phyloP scores from a whole-genome alignment of 2,888 invertebrate species.

The Xanthorhoe spadicearia region DNA sequence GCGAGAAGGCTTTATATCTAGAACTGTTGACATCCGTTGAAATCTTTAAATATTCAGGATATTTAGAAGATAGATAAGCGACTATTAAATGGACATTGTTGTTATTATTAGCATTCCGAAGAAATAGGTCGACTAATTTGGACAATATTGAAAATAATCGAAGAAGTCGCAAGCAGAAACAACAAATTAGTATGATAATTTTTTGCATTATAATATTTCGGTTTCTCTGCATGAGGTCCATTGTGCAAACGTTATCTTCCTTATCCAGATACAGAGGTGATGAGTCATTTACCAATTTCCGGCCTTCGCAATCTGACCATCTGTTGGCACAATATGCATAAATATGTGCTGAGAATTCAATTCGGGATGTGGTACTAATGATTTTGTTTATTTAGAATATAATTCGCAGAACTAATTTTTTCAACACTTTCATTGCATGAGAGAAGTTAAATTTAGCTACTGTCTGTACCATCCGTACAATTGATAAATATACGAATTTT shows the following conservation, averaged over 20 bases:
- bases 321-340: constrained; percentile 72
- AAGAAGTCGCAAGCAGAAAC: not conserved
- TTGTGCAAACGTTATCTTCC: constrained; percentile 45
- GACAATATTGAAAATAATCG: not conserved
- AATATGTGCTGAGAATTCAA: constrained; percentile 59
- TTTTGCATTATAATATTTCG: constrained; percentile 35
- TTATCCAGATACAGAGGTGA: constrained; percentile 69
- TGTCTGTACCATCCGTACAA: not conserved
- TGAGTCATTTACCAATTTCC: constrained; percentile 74
- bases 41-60: not conserved
- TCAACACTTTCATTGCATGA: constrained; percentile 5
- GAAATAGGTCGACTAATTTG: not conserved
- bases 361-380: constrained; percentile 48
- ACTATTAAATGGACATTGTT: too few species aligned
- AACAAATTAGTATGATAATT: not conserved
- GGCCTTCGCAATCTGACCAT: constrained; percentile 73
- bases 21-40: not conserved
- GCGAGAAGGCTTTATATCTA: not conserved
- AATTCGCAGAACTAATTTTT: constrained; percentile 29
- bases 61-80: too few species aligned
- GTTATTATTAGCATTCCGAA: not conserved
- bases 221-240: constrained; percentile 40
- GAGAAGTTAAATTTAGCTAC: constrained; percentile 1
- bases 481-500: not conserved
- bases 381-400: constrained; percentile 36